A percentile compares a stretch with the other conserved stretches of the same genome.
Conservation (phyloP, 2,797 vertebrate species). For the Acridotheres tristis region DNA sequence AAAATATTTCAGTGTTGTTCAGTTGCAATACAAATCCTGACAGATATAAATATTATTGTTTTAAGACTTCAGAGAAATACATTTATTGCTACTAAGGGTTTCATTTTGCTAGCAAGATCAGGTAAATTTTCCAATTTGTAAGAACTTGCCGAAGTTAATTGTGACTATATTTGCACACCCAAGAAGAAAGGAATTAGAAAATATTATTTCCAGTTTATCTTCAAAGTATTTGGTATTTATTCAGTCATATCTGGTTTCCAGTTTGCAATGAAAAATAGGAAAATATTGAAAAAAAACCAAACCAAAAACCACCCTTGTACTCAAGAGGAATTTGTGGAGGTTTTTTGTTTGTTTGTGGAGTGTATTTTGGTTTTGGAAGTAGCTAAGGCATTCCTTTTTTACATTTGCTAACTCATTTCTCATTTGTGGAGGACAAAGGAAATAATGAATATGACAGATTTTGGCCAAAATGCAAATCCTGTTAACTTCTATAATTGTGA, state of each 20-base stretch:
- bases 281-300: background rate
- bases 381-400: background rate
- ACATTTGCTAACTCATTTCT: background rate
- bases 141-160: background rate
- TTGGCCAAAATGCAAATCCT: background rate
- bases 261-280: background rate
- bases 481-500: background rate
- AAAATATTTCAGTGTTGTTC: background rate
- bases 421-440: background rate
- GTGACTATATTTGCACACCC: background rate
- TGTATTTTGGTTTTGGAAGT: background rate
- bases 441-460: background rate
- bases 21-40: background rate
- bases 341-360: background rate
- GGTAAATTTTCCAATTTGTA: background rate
- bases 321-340: rapidly evolving
- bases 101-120: background rate
- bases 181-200: background rate
- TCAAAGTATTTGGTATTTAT: background rate
- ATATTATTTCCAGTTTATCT: background rate
- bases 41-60: background rate
- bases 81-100: background rate
- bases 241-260: background rate
- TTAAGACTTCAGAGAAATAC: background rate
- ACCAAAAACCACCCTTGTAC: background rate